Conservation (phyloP, 2,888 invertebrate genomes). For the Stenodera caucasica region DNA sequence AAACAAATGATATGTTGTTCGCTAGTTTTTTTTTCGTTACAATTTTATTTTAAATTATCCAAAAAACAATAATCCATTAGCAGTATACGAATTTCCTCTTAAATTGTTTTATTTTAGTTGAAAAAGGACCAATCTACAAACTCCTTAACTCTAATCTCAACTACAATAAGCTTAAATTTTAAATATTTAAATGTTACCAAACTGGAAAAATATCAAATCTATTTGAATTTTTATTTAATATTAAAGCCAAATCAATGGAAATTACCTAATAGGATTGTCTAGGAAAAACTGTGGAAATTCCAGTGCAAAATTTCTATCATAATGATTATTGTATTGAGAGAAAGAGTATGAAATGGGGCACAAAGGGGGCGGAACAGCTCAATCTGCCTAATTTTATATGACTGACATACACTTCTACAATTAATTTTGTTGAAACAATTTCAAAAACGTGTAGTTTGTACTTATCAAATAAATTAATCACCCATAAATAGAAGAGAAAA, state of each 20-base stretch:
- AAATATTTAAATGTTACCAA: too few species aligned
- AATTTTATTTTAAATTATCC: neutral
- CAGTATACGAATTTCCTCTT: slow-evolving; percentile 29
- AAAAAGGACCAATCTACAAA: slow-evolving; percentile 26
- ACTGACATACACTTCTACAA: slow-evolving; percentile 37
- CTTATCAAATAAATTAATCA: slow-evolving; percentile 41
- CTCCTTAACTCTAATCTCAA: slow-evolving; percentile 12
- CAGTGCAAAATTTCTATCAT: slow-evolving; percentile 33
- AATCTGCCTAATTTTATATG: slow-evolving; percentile 21
- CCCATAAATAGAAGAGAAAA: slow-evolving; percentile 28
- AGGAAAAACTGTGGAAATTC: slow-evolving; percentile 18
- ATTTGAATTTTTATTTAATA: neutral
- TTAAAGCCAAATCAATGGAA: neutral
- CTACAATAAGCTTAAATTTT: slow-evolving; percentile 18
- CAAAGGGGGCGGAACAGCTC: slow-evolving; percentile 21
- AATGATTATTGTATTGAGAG: slow-evolving; percentile 31
- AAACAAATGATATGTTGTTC: slow-evolving; percentile 29
- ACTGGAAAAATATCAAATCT: slow-evolving; percentile 5
- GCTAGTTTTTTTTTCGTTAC: slow-evolving; percentile 9
- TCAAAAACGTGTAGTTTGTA: slow-evolving; percentile 46
- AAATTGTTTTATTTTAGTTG: neutral
- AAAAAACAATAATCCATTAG: slow-evolving; percentile 30
- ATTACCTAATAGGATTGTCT: slow-evolving; percentile 21
- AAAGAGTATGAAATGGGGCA: slow-evolving; percentile 21
- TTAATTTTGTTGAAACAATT: slow-evolving; percentile 31